Evolutionary conservation across 2,888 invertebrate genomes (phyloP), one percentile per base, ranked within the genome.

Genomic region (Allophyes oxyacanthae): DNA sequence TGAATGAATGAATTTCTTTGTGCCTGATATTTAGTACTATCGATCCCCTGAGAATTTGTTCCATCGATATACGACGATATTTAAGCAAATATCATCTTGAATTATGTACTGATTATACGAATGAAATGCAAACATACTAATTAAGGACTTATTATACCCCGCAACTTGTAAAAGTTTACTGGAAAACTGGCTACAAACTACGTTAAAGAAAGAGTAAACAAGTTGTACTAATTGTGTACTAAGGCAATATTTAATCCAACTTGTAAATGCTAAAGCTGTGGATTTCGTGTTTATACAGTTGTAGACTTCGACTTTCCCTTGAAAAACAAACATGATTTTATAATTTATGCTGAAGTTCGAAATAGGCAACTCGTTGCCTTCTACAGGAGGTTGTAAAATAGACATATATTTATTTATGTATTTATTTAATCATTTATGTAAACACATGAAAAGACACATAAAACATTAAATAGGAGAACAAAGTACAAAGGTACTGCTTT

Each of bases 181-280:
- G 38, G 49, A 28, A 54, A 66, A 61, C 67, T 38, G 67, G 61
- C 61, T 52, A 66, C 51, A 37, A 55, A 62, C 56, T 66, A 56
- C 28, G 65, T 62, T 45, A 62, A 66, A 67, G 67, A 67, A 65
- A 56, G 52, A 38, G 65, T 62, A 52, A 62, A 66, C 67, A 66
- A 67, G 62, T 66, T 67, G 67, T 37, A 52, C 48, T 56, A 66
- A 66, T 67, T 66, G 32, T 66, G 56, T 66, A 45, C 56, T 34
- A 36, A 62, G 44, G 67, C 45, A 66, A 61, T 67, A 62, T 66
- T 66, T 67, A 67, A 62, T 52, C 56, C 48, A 67, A 67, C 45
- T 67, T 67, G 48, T 61, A 66, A 67, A 56, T 66, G 44, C 62
- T 48, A 40, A 55, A 60, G 37, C 55, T 66, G 34, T 34, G 46